phyloP scores from a whole-genome alignment of 1,140 invertebrate genomes.

The Neoseiulus cucumeris region DNA sequence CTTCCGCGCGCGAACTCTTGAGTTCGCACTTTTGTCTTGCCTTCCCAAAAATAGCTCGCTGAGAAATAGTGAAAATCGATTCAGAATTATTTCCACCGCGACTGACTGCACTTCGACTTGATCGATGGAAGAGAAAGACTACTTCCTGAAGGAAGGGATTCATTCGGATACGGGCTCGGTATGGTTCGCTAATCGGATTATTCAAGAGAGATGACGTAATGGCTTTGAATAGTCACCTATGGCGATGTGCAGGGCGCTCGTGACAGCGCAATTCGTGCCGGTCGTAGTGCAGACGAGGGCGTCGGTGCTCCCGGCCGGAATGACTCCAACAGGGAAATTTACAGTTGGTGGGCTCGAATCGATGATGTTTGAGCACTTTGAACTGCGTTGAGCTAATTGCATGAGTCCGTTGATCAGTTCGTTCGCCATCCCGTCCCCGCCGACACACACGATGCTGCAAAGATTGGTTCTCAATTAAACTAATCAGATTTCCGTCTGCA shows the following conservation, averaged over 20 bases:
- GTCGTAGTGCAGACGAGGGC: conserved; percentile 28
- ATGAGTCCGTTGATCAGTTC: conserved; percentile 62
- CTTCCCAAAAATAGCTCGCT: too few relatives aligned
- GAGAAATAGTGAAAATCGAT: too few relatives aligned
- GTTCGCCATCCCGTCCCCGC: conserved; percentile 68
- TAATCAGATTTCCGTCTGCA: neutral
- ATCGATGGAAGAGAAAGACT: too few relatives aligned
- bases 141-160: too few relatives aligned
- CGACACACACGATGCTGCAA: conserved; percentile 50
- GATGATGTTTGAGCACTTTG: conserved; percentile 16
- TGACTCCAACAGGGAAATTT: conserved; percentile 44
- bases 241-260: conserved; percentile 58
- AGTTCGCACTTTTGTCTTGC: too few relatives aligned
- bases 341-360: conserved; percentile 26
- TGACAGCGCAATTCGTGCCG: conserved; percentile 59
- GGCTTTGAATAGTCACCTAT: conserved; percentile 34
- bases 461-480: neutral
- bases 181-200: too few relatives aligned
- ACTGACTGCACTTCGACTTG: too few relatives aligned
- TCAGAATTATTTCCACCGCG: too few relatives aligned
- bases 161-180: too few relatives aligned
- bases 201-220: neutral
- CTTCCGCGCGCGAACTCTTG: too few relatives aligned
- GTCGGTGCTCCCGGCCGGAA: conserved; percentile 38
- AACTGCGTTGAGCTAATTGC: conserved; percentile 28